Conservation (phyloP, 2,888 invertebrate genomes). For the Coenonympha glycerion region DNA sequence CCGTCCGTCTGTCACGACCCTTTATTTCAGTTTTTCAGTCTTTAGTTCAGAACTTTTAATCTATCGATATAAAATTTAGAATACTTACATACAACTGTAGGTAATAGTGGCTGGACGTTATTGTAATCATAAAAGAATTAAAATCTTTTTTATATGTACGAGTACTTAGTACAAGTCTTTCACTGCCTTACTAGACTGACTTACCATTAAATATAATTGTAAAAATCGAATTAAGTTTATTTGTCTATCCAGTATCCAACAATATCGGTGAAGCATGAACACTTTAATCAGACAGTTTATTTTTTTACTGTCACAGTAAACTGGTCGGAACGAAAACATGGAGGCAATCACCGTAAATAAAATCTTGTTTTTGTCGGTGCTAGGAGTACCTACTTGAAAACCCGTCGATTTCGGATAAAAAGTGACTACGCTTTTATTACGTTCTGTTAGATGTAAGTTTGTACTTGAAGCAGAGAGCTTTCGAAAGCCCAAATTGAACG, state of each 20-base stretch:
- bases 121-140: too few relatives aligned
- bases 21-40: too few relatives aligned
- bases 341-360: constrained; percentile 16
- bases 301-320: constrained; percentile 6
- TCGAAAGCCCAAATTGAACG: constrained; percentile 10
- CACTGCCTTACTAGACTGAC: too few relatives aligned
- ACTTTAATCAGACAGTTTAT: constrained; percentile 3
- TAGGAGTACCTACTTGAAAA: background rate
- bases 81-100: too few relatives aligned
- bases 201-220: too few relatives aligned
- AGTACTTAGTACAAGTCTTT: too few relatives aligned
- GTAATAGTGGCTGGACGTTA: too few relatives aligned
- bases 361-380: constrained; percentile 10
- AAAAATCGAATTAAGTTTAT: constrained; percentile 3
- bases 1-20: too few relatives aligned
- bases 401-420: constrained; percentile 3
- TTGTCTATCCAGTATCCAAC: background rate
- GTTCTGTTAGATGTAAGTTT: background rate
- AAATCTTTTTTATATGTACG: too few relatives aligned
- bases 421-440: constrained; percentile 10
- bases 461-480: constrained; percentile 7
- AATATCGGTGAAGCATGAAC: background rate
- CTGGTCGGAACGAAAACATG: constrained; percentile 9
- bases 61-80: too few relatives aligned
- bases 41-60: too few relatives aligned